Conservation (phyloP, 2,797 vertebrate genomes). For the Pipistrellus pygmaeus region DNA sequence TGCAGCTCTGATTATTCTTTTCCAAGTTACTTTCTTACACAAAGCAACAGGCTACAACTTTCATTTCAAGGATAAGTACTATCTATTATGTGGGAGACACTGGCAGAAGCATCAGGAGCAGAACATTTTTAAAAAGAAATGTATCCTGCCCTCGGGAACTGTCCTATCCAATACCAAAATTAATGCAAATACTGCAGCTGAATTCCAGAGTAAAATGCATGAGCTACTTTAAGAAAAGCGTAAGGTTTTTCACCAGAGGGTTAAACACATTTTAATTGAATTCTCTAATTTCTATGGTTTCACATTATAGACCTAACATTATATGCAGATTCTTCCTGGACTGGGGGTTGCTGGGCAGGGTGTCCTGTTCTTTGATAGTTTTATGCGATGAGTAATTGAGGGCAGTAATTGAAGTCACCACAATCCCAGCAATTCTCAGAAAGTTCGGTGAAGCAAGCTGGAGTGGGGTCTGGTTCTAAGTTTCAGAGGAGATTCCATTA, state of each 20-base stretch:
- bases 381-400: not conserved
- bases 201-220: not conserved
- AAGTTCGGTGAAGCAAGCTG: not conserved
- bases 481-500: not conserved
- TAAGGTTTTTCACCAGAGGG: not conserved
- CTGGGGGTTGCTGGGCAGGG: not conserved
- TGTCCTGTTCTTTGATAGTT: not conserved
- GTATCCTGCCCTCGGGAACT: not conserved
- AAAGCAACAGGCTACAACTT: not conserved
- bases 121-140: not conserved
- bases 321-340: not conserved
- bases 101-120: not conserved
- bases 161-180: not conserved
- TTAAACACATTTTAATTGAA: not conserved
- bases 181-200: not conserved
- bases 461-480: too few species aligned
- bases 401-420: not conserved
- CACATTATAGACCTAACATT: not conserved
- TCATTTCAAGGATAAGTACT: not conserved
- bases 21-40: not conserved
- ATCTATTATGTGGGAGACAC: not conserved
- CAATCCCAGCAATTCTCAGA: too few species aligned
- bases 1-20: not conserved
- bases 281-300: not conserved
- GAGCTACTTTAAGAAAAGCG: not conserved